Conservation (phyloP, 2,888 invertebrate genomes). For the Mayetiola destructor region DNA sequence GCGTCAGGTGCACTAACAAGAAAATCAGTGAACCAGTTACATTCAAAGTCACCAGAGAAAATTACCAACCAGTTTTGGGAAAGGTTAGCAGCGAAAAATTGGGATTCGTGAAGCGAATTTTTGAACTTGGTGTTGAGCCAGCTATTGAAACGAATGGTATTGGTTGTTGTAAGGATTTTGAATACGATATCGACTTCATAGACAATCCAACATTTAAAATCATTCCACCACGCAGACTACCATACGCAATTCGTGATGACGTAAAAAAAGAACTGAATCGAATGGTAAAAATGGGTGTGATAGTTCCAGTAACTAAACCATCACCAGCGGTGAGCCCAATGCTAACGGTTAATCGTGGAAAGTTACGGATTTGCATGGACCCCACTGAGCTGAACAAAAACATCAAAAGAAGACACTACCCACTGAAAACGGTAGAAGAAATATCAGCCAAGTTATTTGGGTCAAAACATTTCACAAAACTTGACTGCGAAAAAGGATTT, state of each 20-base stretch:
- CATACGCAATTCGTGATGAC: slow-evolving; percentile 15
- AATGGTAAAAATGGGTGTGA: slow-evolving; percentile 15
- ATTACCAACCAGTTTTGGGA: not conserved
- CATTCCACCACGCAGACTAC: slow-evolving; percentile 15
- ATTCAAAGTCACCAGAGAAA: not conserved
- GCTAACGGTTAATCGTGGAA: slow-evolving; percentile 16
- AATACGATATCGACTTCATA: slow-evolving; percentile 18
- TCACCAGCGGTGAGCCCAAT: slow-evolving; percentile 18
- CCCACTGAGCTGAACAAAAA: slow-evolving; percentile 13
- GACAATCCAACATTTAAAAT: slow-evolving; percentile 14
- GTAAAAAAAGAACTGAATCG: slow-evolving; percentile 17
- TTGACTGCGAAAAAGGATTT: slow-evolving; percentile 18
- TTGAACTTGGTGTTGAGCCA: not conserved
- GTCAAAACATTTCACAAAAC: slow-evolving; percentile 17
- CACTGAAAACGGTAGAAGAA: slow-evolving; percentile 16
- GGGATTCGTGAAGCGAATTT: not conserved
- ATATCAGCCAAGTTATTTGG: slow-evolving; percentile 16
- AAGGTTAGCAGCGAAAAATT: not conserved
- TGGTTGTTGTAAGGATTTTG: slow-evolving; percentile 18
- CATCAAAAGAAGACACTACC: slow-evolving; percentile 10
- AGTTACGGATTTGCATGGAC: slow-evolving; percentile 15
- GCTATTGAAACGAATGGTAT: not conserved
- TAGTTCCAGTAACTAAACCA: slow-evolving; percentile 14
- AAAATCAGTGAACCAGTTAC: not conserved
- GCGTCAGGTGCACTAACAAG: not conserved